Conservation (phyloP, 2,113 vertebrate species). For the Rhagologus leucostigma region DNA sequence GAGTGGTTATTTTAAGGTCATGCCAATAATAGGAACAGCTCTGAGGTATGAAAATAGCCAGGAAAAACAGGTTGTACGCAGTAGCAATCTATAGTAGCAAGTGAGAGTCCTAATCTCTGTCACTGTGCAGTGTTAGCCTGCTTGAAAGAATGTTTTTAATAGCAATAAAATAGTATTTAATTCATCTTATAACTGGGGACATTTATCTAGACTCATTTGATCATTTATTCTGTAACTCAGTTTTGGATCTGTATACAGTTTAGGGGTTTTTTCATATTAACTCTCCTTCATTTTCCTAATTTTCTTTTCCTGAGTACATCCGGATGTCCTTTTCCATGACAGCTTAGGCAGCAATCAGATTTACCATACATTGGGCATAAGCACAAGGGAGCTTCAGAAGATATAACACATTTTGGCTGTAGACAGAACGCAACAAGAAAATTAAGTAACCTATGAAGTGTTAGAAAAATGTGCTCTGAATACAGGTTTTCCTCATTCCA, state of each 20-base stretch:
- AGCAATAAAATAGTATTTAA: background rate
- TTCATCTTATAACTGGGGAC: background rate
- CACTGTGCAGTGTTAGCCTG: background rate
- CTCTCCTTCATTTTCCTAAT: background rate
- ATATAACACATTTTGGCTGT: background rate
- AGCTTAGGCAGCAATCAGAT: background rate
- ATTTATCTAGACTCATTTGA: background rate
- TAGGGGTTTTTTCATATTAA: background rate
- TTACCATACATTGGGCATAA: background rate
- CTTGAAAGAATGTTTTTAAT: background rate
- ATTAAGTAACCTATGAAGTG: background rate
- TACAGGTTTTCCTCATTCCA: background rate
- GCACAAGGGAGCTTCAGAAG: background rate
- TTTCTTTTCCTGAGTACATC: background rate
- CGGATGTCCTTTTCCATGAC: background rate
- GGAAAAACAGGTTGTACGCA: background rate
- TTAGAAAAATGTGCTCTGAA: background rate
- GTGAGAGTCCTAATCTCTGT: background rate
- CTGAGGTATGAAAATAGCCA: background rate
- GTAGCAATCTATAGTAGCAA: background rate
- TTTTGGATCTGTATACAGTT: background rate
- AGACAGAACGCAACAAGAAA: background rate
- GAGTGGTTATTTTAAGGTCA: background rate
- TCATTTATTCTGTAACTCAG: background rate
- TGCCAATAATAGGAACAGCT: background rate